phyloP scores from a whole-genome alignment of 2,888 invertebrate genomes.

The Dione juno region DNA sequence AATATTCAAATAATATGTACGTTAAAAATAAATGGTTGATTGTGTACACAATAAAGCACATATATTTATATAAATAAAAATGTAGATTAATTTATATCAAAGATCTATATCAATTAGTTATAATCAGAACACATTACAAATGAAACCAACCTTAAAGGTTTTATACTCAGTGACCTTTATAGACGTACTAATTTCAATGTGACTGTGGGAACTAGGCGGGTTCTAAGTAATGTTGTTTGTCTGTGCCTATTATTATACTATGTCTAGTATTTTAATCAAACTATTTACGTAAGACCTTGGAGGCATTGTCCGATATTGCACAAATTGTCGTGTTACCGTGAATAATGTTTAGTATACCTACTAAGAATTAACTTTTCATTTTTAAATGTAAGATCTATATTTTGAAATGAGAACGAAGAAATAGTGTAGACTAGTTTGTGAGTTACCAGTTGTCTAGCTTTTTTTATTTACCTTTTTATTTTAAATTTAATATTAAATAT shows the following conservation, averaged over 20 bases:
- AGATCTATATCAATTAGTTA: conserved; percentile 30
- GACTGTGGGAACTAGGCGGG: conserved; percentile 54
- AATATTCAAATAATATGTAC: no score
- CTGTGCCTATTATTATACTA: conserved; percentile 40
- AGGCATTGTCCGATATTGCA: conserved; percentile 29
- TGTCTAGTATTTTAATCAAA: conserved; percentile 27
- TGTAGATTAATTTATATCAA: no score
- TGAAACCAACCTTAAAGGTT: conserved; percentile 31
- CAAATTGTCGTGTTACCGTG: conserved; percentile 3
- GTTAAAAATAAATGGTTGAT: not conserved
- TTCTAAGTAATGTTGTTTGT: conserved; percentile 30
- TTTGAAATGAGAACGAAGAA: not conserved
- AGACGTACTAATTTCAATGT: conserved; percentile 51
- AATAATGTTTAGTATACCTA: not conserved
- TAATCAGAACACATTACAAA: conserved; percentile 30
- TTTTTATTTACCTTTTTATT: not conserved
- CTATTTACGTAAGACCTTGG: conserved; percentile 29
- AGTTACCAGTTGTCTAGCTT: not conserved
- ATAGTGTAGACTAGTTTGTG: not conserved
- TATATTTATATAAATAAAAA: no score
- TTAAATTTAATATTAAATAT: no score
- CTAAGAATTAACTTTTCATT: not conserved
- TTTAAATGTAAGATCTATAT: not conserved
- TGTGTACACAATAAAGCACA: not conserved
- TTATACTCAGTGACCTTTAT: conserved; percentile 40